Evolutionary conservation across 2,797 vertebrate species (phyloP).

Genomic region (Knipowitschia caucasica): DNA sequence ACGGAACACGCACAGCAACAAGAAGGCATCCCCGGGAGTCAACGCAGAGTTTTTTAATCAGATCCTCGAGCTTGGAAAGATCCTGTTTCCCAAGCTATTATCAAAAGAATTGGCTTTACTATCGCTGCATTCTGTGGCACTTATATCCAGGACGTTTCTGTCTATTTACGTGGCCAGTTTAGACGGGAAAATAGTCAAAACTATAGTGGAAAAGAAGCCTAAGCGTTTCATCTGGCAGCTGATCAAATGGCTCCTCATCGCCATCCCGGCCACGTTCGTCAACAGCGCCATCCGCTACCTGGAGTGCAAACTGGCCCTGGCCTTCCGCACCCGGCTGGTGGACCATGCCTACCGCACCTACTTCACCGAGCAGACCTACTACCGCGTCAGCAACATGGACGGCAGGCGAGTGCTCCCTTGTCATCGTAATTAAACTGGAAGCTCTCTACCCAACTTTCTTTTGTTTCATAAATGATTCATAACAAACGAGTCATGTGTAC

Average conservation of each 20-base stretch:
- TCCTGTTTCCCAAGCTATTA: slow-evolving; percentile 88
- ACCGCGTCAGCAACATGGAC: slow-evolving; percentile 95
- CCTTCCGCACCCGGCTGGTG: slow-evolving; percentile 92
- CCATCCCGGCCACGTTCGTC: slow-evolving; percentile 96
- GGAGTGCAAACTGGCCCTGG: slow-evolving; percentile 93
- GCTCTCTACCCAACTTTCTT: too few relatives aligned
- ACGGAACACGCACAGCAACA: slow-evolving; percentile 22
- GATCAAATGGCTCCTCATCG: slow-evolving; percentile 93
- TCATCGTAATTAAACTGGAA: too few relatives aligned
- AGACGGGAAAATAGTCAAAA: slow-evolving; percentile 96
- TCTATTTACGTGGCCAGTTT: slow-evolving; percentile 95
- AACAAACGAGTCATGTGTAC: too few relatives aligned
- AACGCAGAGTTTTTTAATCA: slow-evolving; percentile 87
- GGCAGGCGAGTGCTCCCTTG: too few relatives aligned
- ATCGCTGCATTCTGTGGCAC: slow-evolving; percentile 87
- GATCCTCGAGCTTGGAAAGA: slow-evolving; percentile 84
- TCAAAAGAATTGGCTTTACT: slow-evolving; percentile 88
- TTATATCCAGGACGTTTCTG: slow-evolving; percentile 93
- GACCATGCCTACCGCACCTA: slow-evolving; percentile 91
- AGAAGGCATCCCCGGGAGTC: slow-evolving; percentile 77
- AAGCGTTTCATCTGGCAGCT: slow-evolving; percentile 85
- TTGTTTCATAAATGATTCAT: too few relatives aligned
- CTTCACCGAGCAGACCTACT: slow-evolving; percentile 93
- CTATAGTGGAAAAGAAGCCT: slow-evolving; percentile 93
- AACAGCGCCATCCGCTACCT: slow-evolving; percentile 96